Evolutionary conservation across 2,888 invertebrate genomes (phyloP), one percentile per base, ranked within the genome.

Genomic region (Hedychridium roseum): DNA sequence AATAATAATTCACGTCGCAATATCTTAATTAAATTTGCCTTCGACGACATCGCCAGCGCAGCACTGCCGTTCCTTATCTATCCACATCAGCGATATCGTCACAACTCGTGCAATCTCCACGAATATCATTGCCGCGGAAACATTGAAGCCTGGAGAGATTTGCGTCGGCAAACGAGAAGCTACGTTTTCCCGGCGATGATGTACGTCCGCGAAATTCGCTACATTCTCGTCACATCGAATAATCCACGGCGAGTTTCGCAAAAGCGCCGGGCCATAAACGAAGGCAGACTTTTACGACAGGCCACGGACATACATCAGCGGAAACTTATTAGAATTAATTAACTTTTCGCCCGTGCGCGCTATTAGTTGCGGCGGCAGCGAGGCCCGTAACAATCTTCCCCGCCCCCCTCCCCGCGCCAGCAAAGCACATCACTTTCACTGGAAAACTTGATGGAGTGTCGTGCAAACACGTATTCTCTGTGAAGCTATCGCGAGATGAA

Each of bases 301-400:
- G 57, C 50, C 49, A 56, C 51, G 54, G 57, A 58, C 59, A 50
- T 62, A 67, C 60, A 65, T 66, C 63, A 64, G 60, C 40, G 63
- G 44, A 44, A 70, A 70, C 54, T 66, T 68, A 71, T 67, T 66
- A 54, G 65, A 70, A 70, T 72, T 66, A 64, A 70, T 72, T 71
- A 71, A 69, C 69, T 65, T 71, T 64, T 71, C 60, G 64, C 64
- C 58, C 45, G 46, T 48, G 40, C 41, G 43, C 36, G 34, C 28
- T 31, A 49, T 55, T 34, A 34, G 38, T 63, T 50, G 50, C 40
- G 5, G 14, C n/a, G 4, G 5, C 15, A 16, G 23, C 23, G 9
- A 23, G n/a, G n/a, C n/a, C n/a, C n/a, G n/a, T n/a, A n/a, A n/a
- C n/a, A n/a, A n/a, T n/a, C n/a, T n/a, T n/a, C n/a, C n/a, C n/a